Base-by-base conservation (phyloP, 2,113 vertebrate genomes). In the Toxostoma redivivum region DNA sequence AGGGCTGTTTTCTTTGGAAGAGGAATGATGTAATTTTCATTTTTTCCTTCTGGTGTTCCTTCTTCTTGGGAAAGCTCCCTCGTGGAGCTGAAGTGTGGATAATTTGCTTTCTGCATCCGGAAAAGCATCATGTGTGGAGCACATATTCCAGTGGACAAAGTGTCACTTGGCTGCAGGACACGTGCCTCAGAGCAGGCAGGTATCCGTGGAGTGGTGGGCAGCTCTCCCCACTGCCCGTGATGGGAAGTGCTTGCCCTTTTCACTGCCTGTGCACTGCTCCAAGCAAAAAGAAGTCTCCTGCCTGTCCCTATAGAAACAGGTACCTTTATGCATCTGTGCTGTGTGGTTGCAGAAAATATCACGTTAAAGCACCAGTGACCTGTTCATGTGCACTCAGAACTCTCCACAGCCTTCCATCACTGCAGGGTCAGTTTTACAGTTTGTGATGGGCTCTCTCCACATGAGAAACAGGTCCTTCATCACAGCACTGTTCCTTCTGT, bases 41-140 rank as follows among this genome's bases (percentile, higher is more conserved):
- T 90, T 93, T 95, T 90, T 73, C 15, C 38, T 47, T 67, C 27
- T 5, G 5, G 61, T 6, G 1, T 28, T 78, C 17, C n/a, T 20
- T 95, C 37, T n/a, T 82, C 47, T 67, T 25, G 61, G 38, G 58
- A 42, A 89, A 81, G 61, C 53, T 37, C 47, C 44, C 48, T 30
- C 1, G 1, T 28, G 77, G 51, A 94, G 62, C 21, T 65, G 62
- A 71, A 74, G 27, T 2, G 1, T 18, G 24, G 38, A 73, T 84
- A 84, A 86, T 81, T 78, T 78, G 11, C 27, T 44, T 78, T 81
- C 71, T 82, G 10, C 1, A 0, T 74, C 53, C 84, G 56, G 33
- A 73, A 31, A 64, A 74, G 30, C 10, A 2, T 25, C 2, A 0
- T 28, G 16, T 56, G 31, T 0, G 0, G 31, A 89, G 42, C 0